phyloP scores from a whole-genome alignment of 2,113 vertebrate genomes.

The Paramisgurnus dabryanus region DNA sequence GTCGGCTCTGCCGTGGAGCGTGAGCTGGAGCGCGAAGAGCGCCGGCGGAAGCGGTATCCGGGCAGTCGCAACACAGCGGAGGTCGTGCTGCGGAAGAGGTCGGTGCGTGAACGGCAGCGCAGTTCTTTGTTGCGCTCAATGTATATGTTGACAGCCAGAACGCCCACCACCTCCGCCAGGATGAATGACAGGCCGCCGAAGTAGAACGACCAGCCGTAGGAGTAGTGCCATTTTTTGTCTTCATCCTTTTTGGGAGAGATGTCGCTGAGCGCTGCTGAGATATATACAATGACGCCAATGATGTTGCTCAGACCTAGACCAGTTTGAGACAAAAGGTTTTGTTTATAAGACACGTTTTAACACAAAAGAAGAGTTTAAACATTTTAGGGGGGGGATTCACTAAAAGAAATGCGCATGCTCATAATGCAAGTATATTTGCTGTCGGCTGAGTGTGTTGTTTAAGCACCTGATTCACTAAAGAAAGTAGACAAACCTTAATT shows the following conservation, averaged over 20 bases:
- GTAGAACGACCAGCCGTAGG: slow-evolving; percentile 94
- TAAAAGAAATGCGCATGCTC: neutral
- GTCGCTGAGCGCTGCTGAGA: slow-evolving; percentile 90
- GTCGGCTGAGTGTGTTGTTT: no score
- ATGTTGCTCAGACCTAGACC: slow-evolving; percentile 89
- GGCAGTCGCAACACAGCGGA: slow-evolving; percentile 87
- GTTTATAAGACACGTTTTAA: neutral
- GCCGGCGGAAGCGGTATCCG: slow-evolving; percentile 87
- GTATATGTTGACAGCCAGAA: slow-evolving; percentile 91
- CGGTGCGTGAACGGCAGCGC: slow-evolving; percentile 86
- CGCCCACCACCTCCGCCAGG: slow-evolving; percentile 91
- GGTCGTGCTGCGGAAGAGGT: slow-evolving; percentile 81
- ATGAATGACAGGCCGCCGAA: slow-evolving; percentile 93
- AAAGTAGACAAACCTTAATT: neutral
- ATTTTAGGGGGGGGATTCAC: neutral
- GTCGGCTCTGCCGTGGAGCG: slow-evolving; percentile 84
- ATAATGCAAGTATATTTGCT: no score
- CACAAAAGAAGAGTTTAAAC: neutral
- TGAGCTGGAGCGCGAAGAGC: slow-evolving; percentile 84
- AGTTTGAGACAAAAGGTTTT: neutral
- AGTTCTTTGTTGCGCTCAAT: slow-evolving; percentile 91
- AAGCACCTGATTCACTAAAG: no score
- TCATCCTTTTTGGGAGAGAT: slow-evolving; percentile 89
- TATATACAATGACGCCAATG: slow-evolving; percentile 95
- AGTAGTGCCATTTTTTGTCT: slow-evolving; percentile 92